Percentiles rank a stretch among this genome's conserved stretches.
phyloP scores from a whole-genome alignment of 1,140 invertebrate species.

The Lepidurus packardi region DNA sequence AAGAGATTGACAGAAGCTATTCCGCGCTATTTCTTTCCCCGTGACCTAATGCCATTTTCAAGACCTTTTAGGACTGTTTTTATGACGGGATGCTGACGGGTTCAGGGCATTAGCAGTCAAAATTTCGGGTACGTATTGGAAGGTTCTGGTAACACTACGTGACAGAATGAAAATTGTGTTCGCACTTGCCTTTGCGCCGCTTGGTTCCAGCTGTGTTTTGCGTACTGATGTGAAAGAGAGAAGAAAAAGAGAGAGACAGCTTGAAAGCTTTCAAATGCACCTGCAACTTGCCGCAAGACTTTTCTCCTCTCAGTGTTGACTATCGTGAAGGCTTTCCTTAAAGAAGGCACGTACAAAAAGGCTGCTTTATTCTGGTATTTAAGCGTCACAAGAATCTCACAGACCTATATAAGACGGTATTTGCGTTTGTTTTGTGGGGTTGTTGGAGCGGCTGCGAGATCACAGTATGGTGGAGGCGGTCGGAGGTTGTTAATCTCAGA shows the following conservation, averaged over 20 bases:
- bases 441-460: neutral
- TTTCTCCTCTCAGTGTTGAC: neutral
- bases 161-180: neutral
- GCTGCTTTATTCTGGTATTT: constrained; percentile 1
- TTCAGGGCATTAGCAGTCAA: neutral
- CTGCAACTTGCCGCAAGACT: neutral
- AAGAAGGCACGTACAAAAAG: constrained; percentile 7
- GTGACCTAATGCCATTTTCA: neutral
- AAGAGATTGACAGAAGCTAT: neutral
- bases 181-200: neutral
- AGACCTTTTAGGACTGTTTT: neutral
- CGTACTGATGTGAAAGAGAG: neutral
- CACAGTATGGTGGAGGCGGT: neutral
- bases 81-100: too few species aligned
- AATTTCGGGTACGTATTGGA: neutral
- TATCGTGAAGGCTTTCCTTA: neutral
- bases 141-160: neutral
- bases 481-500: constrained; percentile 6
- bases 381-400: neutral
- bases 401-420: neutral
- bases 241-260: neutral
- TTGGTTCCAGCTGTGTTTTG: neutral
- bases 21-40: neutral
- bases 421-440: constrained; percentile 10
- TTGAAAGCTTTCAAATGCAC: constrained; percentile 22